Evolutionary conservation across 2,888 invertebrate species (phyloP), one percentile per base, ranked within the genome.

Genomic region (Ichneumoninae sp.): DNA sequence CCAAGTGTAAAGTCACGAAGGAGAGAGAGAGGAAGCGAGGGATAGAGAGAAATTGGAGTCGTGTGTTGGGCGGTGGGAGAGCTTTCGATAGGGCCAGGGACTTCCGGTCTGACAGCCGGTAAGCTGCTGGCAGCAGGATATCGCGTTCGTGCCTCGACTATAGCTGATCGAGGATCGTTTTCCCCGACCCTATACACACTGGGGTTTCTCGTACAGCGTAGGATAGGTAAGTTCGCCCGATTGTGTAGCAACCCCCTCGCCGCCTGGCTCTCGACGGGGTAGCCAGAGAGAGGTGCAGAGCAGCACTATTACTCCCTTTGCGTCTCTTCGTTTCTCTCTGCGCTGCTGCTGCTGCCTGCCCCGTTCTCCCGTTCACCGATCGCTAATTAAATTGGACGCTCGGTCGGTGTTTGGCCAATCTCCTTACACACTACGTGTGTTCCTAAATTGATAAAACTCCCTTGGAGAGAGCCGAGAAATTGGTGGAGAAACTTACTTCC

Each of bases 301-400:
- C 13, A 16, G 69, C 72, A 65, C 68, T 19, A 44, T 44, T 36
- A 66, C 52, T 50, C 71, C 65, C 68, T 69, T 40, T 40, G 60
- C 65, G 47, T 65, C 52, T 54, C 57, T 57, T n/a, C 71, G 36
- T 65, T 60, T 22, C 76, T 50, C 52, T 66, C 36, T 36, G 52
- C 66, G 76, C 22, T 72, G 26, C 62, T 33, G 62, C 22, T 65
- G 71, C 26, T 26, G 16, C 52, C 66, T 65, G 47, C 33, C 54
- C 69, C 62, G 50, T 80, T 76, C 84, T 72, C 72, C 62, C 80
- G 74, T 82, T 82, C 84, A 85, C 82, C 84, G 80, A 85, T 82
- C 82, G 85, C 85, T 85, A 85, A 85, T 85, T 85, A 85, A 85
- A 85, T 85, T 85, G 85, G 85, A 85, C 85, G 85, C 82, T 82